Percentiles rank a stretch among this genome's conserved stretches.
These are phyloP conservation scores for Spodoptera litura DNA, from an alignment of 1,140 invertebrate genomes.

Conservation along the genomic window DNA sequence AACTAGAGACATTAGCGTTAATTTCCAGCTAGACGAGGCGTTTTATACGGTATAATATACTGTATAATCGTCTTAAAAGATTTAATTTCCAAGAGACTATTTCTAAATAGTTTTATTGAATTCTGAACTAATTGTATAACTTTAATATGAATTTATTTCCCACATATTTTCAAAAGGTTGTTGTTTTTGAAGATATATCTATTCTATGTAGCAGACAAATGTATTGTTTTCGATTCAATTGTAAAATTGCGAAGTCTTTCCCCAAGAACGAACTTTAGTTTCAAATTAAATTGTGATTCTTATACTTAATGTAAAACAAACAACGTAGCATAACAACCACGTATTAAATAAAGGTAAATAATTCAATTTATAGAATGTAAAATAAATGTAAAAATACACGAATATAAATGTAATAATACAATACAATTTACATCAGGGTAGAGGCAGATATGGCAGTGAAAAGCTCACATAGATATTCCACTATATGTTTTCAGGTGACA, in stretches of 20 bases:
- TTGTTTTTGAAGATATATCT: conserved; percentile 2
- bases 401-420: too few species aligned
- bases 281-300: background rate
- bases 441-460: too few species aligned
- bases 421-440: too few species aligned
- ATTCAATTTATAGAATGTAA: too few species aligned
- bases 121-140: conserved; percentile 21
- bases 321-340: too few species aligned
- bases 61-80: conserved; percentile 17
- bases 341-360: too few species aligned
- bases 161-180: background rate
- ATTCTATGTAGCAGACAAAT: background rate
- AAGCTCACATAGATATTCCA: too few species aligned
- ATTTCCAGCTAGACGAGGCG: conserved; percentile 12
- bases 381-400: too few species aligned
- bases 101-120: conserved; percentile 1
- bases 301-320: background rate
- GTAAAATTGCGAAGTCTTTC: too few species aligned
- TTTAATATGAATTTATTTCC: background rate
- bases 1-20: background rate
- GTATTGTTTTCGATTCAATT: conserved; percentile 4
- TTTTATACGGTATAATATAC: conserved; percentile 8
- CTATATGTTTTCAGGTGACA: too few species aligned
- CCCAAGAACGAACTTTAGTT: too few species aligned
- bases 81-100: conserved; percentile 1